A percentile compares a stretch with the other conserved stretches of the same genome.
Conservation (phyloP, 1,140 invertebrate species). For the Cotesia typhae region DNA sequence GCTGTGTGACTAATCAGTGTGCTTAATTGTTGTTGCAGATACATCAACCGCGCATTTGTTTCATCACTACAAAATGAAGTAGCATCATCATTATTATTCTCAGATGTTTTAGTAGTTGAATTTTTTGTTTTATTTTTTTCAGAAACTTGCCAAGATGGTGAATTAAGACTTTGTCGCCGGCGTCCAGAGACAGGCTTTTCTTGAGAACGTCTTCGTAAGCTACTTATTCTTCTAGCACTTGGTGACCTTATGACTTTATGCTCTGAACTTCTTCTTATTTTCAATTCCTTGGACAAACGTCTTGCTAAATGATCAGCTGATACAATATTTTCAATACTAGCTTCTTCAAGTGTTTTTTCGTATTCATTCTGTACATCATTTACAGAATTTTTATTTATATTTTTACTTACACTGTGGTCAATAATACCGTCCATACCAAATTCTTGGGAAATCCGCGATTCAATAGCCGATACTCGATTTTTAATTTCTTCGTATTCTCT, state of each 20-base stretch:
- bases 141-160: slow-evolving; percentile 54
- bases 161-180: slow-evolving; percentile 51
- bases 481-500: slow-evolving; percentile 80
- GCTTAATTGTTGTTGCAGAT: slow-evolving; percentile 54
- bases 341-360: slow-evolving; percentile 76
- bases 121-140: slow-evolving; percentile 31
- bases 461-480: slow-evolving; percentile 75
- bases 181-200: slow-evolving; percentile 58
- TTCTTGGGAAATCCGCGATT: slow-evolving; percentile 74
- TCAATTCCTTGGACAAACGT: slow-evolving; percentile 75
- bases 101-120: background rate
- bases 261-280: slow-evolving; percentile 74
- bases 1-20: slow-evolving; percentile 53
- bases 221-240: slow-evolving; percentile 81
- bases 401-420: slow-evolving; percentile 42
- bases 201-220: slow-evolving; percentile 73
- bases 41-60: slow-evolving; percentile 53
- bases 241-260: slow-evolving; percentile 79
- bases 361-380: slow-evolving; percentile 73
- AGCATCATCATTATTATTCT: slow-evolving; percentile 21
- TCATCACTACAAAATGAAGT: slow-evolving; percentile 51
- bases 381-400: slow-evolving; percentile 46
- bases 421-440: slow-evolving; percentile 65
- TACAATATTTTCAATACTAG: slow-evolving; percentile 67
- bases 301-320: slow-evolving; percentile 76